Percentiles rank a stretch among this genome's conserved stretches.
Conservation (phyloP, 2,113 vertebrate species). For the Pogonocichla stellata region DNA sequence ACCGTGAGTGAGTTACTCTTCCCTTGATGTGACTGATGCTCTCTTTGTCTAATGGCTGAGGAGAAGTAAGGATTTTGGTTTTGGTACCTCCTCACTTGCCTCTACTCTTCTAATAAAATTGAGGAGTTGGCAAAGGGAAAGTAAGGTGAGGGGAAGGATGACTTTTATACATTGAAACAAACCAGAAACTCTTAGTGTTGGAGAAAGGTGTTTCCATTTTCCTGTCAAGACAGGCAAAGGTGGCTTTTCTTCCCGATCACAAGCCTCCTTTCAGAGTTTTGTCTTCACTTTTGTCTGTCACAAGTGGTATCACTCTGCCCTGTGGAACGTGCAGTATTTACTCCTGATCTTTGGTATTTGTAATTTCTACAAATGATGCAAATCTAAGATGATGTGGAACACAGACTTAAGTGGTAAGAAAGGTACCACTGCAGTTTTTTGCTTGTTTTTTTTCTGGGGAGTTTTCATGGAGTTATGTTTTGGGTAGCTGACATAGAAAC, state of each 20-base stretch:
- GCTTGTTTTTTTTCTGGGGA: background rate
- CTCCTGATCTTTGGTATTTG: background rate
- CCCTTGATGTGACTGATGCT: background rate
- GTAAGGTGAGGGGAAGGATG: background rate
- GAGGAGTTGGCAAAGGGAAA: background rate
- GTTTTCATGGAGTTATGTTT: background rate
- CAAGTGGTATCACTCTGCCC: background rate
- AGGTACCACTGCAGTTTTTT: background rate
- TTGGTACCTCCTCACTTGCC: background rate
- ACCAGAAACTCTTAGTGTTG: background rate
- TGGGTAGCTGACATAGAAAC: background rate
- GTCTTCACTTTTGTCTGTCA: background rate
- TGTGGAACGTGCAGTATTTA: background rate
- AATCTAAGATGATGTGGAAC: background rate
- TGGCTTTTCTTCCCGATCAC: background rate
- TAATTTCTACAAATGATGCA: background rate
- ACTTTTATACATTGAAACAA: background rate
- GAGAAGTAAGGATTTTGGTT: background rate
- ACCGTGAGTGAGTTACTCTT: background rate
- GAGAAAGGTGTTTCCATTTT: background rate
- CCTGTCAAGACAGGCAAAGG: background rate
- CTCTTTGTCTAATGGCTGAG: background rate
- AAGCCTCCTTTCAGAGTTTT: background rate
- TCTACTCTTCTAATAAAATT: background rate
- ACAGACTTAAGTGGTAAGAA: background rate